Evolutionary conservation across 2,888 invertebrate genomes (phyloP), one percentile per base, ranked within the genome.

Genomic region (Ryuthela nishihirai): DNA sequence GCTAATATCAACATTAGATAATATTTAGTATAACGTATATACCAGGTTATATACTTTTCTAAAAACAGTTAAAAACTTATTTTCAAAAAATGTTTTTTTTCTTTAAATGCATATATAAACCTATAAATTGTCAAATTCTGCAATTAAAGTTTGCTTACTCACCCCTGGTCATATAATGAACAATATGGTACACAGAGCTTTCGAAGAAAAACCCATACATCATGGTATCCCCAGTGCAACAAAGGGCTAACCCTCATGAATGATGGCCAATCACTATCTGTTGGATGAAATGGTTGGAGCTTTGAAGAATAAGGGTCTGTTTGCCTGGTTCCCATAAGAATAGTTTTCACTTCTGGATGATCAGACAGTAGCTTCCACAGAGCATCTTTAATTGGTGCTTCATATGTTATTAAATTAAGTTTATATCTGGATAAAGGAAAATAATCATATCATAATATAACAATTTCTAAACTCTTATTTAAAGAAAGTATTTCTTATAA

Each of bases 141-240:
- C 15, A 26, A 2, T 23, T 34, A 24, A 32, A 34, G 34, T 52
- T 34, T 18, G 20, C 39, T 45, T 34, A 67, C 77, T 77, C 77
- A 90, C 78, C 98, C 98, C 71, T 80, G 75, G 72, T 97, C 87
- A 73, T 99, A 99, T 0, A 99, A 78, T 29, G 80, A 78, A 73
- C 98, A 99, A 72, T 97, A 99, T 20, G 93, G 88, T 52, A 98
- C 83, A 56, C 83, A 79, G 46, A 87, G 80, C 38, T 80, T 78
- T 20, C 87, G 75, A 4, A 98, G 79, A 71, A 93, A 94, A 52
- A 82, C 80, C 99, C 99, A 99, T 58, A 99, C 83, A 70, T 95
- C 86, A 23, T 82, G 81, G 73, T 93, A 97, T 9, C 81, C 81
- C 97, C 97, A 98, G 69, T 91, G 83, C n/a, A 98, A 77, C 15